Conservation (phyloP, 2,888 invertebrate genomes). For the Lamproptera curius region DNA sequence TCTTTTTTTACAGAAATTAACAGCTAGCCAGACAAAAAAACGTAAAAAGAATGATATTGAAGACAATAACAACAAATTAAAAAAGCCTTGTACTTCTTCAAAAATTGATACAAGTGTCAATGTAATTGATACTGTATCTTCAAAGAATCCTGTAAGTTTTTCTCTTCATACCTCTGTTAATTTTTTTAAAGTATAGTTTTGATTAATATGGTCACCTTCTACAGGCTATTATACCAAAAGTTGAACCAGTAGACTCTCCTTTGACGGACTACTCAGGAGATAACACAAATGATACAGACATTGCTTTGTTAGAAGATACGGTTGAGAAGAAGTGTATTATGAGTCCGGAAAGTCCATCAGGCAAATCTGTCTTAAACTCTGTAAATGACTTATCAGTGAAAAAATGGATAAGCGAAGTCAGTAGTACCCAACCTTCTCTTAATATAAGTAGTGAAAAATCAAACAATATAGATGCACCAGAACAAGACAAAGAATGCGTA, state of each 20-base stretch:
- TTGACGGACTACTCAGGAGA: conserved; percentile 64
- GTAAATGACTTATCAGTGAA: conserved; percentile 46
- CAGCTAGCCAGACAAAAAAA: conserved; percentile 50
- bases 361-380: conserved; percentile 37
- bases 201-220: conserved; percentile 30
- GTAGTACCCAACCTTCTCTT: conserved; percentile 64
- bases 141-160: conserved; percentile 49
- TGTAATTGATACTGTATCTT: conserved; percentile 30
- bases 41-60: conserved; percentile 65
- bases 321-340: conserved; percentile 51
- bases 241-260: conserved; percentile 64
- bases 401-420: conserved; percentile 67
- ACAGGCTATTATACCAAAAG: conserved; percentile 62
- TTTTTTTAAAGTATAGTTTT: neutral
- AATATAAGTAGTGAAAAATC: conserved; percentile 47
- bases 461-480: conserved; percentile 35
- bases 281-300: conserved; percentile 62
- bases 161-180: neutral
- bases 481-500: conserved; percentile 57
- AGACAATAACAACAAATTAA: conserved; percentile 50
- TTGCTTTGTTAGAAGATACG: conserved; percentile 53
- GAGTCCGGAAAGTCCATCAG: conserved; percentile 40
- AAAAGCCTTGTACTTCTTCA: conserved; percentile 37
- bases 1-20: conserved; percentile 55
- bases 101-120: conserved; percentile 41